Conservation (phyloP, 2,113 vertebrate genomes). For the Sylvietta virens region DNA sequence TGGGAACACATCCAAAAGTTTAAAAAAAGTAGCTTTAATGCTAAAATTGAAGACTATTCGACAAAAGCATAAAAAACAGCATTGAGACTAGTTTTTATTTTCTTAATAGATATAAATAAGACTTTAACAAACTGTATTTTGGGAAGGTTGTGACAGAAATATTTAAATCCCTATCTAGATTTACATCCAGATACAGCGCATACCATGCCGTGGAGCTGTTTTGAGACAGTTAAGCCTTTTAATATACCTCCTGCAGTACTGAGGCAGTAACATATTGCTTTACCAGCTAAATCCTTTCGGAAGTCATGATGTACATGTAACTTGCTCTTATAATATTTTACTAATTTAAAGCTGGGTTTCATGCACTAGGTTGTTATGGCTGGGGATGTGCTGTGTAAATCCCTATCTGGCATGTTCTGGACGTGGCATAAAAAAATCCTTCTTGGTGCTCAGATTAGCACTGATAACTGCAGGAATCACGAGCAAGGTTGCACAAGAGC, state of each 20-base stretch:
- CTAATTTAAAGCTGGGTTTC: slow-evolving; percentile 45
- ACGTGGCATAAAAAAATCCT: slow-evolving; percentile 13
- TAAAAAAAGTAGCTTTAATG: slow-evolving; percentile 53
- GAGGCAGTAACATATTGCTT: slow-evolving; percentile 47
- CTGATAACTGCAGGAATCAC: slow-evolving; percentile 23
- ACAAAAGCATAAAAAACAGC: slow-evolving; percentile 41
- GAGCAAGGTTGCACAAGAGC: neutral
- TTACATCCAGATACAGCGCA: neutral
- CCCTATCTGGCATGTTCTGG: neutral
- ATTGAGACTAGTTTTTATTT: slow-evolving; percentile 39
- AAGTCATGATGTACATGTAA: slow-evolving; percentile 18
- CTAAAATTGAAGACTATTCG: slow-evolving; percentile 55
- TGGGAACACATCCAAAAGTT: slow-evolving; percentile 52
- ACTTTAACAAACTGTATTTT: slow-evolving; percentile 30
- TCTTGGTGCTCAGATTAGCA: slow-evolving; percentile 52
- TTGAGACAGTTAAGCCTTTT: slow-evolving; percentile 38
- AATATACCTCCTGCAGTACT: slow-evolving; percentile 10
- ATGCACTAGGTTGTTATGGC: neutral
- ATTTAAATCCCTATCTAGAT: slow-evolving; percentile 35
- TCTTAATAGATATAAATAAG: slow-evolving; percentile 61
- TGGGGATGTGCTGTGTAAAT: slow-evolving; percentile 41
- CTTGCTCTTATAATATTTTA: slow-evolving; percentile 23
- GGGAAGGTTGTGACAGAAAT: slow-evolving; percentile 26
- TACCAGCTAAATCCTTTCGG: slow-evolving; percentile 13
- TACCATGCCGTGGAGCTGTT: slow-evolving; percentile 18